These are phyloP conservation scores for Myripristis murdjan DNA, from an alignment of 2,797 vertebrate species.

Conservation along the genomic window DNA sequence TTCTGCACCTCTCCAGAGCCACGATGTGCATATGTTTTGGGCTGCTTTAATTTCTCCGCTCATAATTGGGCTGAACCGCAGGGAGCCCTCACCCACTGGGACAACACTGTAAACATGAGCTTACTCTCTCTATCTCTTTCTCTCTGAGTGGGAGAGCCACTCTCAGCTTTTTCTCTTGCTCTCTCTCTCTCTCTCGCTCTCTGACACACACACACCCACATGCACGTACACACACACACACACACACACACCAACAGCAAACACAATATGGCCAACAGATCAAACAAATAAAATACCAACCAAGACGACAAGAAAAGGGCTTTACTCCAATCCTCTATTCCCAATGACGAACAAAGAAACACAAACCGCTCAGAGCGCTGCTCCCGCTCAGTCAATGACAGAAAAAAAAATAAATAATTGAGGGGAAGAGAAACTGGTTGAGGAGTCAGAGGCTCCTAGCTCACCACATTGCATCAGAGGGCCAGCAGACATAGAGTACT, in stretches of 20 bases:
- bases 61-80: constrained; percentile 80
- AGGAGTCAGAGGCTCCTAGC: constrained; percentile 76
- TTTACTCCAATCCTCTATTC: constrained; percentile 64
- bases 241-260: constrained; percentile 23
- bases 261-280: constrained; percentile 68
- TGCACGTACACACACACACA: constrained; percentile 28
- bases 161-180: constrained; percentile 20
- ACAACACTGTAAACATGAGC: constrained; percentile 74
- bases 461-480: constrained; percentile 82
- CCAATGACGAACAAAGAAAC: constrained; percentile 75
- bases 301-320: constrained; percentile 62
- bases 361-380: constrained; percentile 65
- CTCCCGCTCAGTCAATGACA: constrained; percentile 74
- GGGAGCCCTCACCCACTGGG: constrained; percentile 73
- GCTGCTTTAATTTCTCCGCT: constrained; percentile 80
- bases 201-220: constrained; percentile 24
- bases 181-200: neutral
- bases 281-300: constrained; percentile 75
- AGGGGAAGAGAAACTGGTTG: constrained; percentile 70
- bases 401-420: constrained; percentile 75
- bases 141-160: constrained; percentile 54
- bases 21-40: constrained; percentile 74
- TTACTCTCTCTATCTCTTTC: constrained; percentile 57
- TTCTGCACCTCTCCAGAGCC: constrained; percentile 64
- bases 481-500: constrained; percentile 73